Base-by-base conservation (phyloP, 2,797 vertebrate genomes). In the Fistularia commersonii region DNA sequence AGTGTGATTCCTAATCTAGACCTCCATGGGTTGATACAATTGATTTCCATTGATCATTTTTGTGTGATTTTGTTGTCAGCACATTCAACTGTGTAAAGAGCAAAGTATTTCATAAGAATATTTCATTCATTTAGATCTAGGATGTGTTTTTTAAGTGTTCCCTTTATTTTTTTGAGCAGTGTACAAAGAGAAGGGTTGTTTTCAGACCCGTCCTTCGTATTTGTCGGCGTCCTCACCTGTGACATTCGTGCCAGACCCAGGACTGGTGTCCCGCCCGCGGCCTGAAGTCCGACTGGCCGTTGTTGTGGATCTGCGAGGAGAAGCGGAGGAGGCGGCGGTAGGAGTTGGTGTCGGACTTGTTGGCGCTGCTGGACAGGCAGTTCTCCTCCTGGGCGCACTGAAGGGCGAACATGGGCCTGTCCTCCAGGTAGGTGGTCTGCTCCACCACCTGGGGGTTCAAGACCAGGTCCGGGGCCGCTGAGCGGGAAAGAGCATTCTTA, bases 221-320 rank as follows among this genome's bases (percentile, higher is more conserved):
- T 48, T 0, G 2, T 15, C 6, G 3, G 6, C 23, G 1, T n/a
- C 39, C 57, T 72, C 72, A 93, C 97, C 95, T 92, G 89, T 98
- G 97, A 42, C 97, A 98, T 69, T 98, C 95, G 0, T 98, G 97
- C 96, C 97, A 98, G 75, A 93, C 64, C 97, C 97, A 98, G 5
- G 93, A 89, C 0, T 98, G 93, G 71, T 93, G 93, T 0, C 91
- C 93, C 0, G 90, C 88, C 50, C 90, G 91, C 2, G 97, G 97
- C 6, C 93, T 87, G 88, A 99, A 99, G 74, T 99, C 95, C 0
- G 94, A 84, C 69, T 91, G 92, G 0, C 97, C 97, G 0, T 93
- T 94, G 89, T 99, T 99, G 80, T 97, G 94, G 83, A 99, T 98
- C 85, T 95, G 94, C 4, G 97, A 98, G 78, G 95, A 96, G 88